Evolutionary conservation across 1,140 invertebrate genomes (phyloP), one percentile per base, ranked within the genome.

Genomic region (Drosophila pallidifrons): DNA sequence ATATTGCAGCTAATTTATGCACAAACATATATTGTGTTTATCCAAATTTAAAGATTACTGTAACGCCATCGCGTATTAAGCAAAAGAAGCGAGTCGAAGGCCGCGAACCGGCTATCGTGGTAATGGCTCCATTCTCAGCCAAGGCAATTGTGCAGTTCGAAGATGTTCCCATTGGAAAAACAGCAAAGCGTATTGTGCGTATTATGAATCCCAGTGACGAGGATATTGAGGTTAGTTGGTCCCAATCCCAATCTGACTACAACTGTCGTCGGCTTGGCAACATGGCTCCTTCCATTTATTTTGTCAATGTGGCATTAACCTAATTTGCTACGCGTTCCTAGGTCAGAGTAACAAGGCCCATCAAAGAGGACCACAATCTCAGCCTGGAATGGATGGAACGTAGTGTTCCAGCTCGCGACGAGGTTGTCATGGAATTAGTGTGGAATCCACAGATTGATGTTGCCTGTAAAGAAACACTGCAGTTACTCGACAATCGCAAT

Each of bases 71-170:
- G 28, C 83, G 92, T 2, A 16, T 70, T 1, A 92, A 89, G 58
- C 77, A 81, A 35, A 91, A 82, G 47, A 91, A 87, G 28, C 75
- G 67, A 5, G 15, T 64, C 0, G 92, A 92, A 41, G 73, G 77
- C 7, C 79, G 88, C n/a, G 88, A 92, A 46, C 92, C 92, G 0
- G 85, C 91, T 1, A 58, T 74, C 8, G 92, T 95, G 16, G 91
- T 93, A 38, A 92, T 95, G 73, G 95, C 94, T 3, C 95, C 95
- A 6, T 95, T 95, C 92, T 94, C 94, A 10, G 92, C 93, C 55
- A 94, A 94, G 75, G 94, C 95, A 4, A 94, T 95, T 93, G 93
- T 95, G 8, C 92, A 94, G 46, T 95, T 95, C 83, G 94, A 95
- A 74, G 94, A 95, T 93, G 94, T 95, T 61, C 88, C 93, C 20